These are phyloP conservation scores for Austrolebias charrua DNA, from an alignment of 2,797 vertebrate species.

Conservation along the genomic window DNA sequence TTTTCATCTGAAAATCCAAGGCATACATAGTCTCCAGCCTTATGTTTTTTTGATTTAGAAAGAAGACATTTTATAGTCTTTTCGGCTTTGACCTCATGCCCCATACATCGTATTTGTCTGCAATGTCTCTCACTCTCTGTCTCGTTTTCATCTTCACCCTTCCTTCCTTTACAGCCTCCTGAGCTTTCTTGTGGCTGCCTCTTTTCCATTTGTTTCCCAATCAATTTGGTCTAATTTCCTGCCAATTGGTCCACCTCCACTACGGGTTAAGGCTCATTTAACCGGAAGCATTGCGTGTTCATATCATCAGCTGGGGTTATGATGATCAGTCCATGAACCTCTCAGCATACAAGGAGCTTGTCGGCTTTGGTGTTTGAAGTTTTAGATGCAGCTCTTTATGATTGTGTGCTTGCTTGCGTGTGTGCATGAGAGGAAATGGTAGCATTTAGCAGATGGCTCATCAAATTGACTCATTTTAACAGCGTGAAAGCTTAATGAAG, in stretches of 20 bases:
- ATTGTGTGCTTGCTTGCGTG: not conserved
- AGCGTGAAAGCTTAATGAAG: constrained; percentile 24
- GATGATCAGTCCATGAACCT: constrained; percentile 43
- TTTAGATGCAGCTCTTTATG: constrained; percentile 19
- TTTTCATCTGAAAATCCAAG: not conserved
- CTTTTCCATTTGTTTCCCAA: constrained; percentile 65
- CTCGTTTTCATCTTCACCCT: constrained; percentile 37
- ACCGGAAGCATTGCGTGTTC: constrained; percentile 55
- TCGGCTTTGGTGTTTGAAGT: constrained; percentile 37
- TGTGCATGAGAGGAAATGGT: not conserved
- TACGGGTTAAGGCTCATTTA: constrained; percentile 58
- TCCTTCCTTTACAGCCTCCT: constrained; percentile 43
- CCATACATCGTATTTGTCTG: constrained; percentile 12
- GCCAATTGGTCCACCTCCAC: constrained; percentile 67
- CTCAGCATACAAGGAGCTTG: constrained; percentile 15
- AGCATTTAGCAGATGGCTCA: constrained; percentile 51
- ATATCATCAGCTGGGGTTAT: constrained; percentile 59
- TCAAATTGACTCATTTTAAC: constrained; percentile 26
- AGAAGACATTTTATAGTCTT: not conserved
- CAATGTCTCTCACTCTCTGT: constrained; percentile 15
- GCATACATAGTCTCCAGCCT: constrained; percentile 13
- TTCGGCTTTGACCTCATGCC: constrained; percentile 7
- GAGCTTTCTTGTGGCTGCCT: constrained; percentile 47
- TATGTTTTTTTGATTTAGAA: constrained; percentile 9
- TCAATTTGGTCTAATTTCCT: constrained; percentile 72